A percentile compares a stretch with the other conserved stretches of the same genome.
These are phyloP conservation scores for Crepidodera aurea DNA, from an alignment of 2,888 invertebrate species.

Conservation along the genomic window DNA sequence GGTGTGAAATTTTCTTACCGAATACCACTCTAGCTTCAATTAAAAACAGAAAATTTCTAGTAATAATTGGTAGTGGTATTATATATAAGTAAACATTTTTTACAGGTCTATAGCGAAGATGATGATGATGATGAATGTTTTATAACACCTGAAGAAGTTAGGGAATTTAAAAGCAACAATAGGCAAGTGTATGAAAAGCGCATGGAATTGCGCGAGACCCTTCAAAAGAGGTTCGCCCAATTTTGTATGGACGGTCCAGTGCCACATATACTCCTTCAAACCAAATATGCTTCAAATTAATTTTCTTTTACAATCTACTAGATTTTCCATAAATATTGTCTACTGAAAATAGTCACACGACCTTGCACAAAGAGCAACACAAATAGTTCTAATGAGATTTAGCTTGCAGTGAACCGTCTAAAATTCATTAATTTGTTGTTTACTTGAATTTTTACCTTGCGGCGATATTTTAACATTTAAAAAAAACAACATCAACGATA, in stretches of 20 bases:
- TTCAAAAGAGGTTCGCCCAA: conserved; percentile 84
- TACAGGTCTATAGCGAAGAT: conserved; percentile 80
- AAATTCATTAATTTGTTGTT: no score
- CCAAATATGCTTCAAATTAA: conserved; percentile 59
- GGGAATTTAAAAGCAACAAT: conserved; percentile 83
- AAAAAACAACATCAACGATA: no score
- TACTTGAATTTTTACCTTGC: no score
- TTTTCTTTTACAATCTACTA: conserved; percentile 37
- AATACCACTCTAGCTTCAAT: no score
- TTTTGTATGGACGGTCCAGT: conserved; percentile 71
- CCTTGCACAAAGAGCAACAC: conserved; percentile 4
- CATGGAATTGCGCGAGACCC: conserved; percentile 80
- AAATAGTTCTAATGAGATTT: no score
- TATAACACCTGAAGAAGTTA: conserved; percentile 89
- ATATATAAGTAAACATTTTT: no score
- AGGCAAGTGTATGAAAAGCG: conserved; percentile 82
- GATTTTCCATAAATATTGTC: conserved; percentile 31
- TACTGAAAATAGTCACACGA: conserved; percentile 1
- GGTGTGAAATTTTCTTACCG: no score
- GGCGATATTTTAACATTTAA: no score
- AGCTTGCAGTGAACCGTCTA: no score
- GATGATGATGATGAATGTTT: conserved; percentile 76
- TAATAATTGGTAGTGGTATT: no score
- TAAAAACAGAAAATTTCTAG: no score
- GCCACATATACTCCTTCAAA: conserved; percentile 58